Base-by-base conservation (phyloP, 2,888 invertebrate genomes). In the Leptura quadrifasciata region DNA sequence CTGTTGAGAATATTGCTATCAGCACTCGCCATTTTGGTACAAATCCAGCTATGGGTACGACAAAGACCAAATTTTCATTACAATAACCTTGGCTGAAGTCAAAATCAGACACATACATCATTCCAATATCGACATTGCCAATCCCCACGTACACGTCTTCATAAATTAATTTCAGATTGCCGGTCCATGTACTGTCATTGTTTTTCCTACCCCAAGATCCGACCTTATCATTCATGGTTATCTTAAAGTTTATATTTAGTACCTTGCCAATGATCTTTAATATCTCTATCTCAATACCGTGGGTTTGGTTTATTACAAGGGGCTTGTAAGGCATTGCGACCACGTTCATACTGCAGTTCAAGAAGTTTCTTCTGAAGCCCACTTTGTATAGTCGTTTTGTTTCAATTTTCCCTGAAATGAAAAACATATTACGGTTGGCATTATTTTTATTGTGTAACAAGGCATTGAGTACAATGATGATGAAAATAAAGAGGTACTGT, bases 61-160 rank as follows among this genome's bases (percentile, higher is more conserved):
- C 89, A 92, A 92, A 93, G 0, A 92, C 90, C 78, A 92, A 91
- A 0, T 90, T 89, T 84, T 93, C 92, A 3, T 89, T 86, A 61
- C 92, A 88, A 84, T 93, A 93, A 4, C 90, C 86, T 2, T 88
- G 85, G 58, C 91, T 91, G 54, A 89, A 90, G 81, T 91, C 91
- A 83, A 93, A 93, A 79, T 91, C 91, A 76, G 90, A 89, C 20
- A 90, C 90, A 0, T 92, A 90, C 74, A 92, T 92, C 5, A 92
- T 91, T 85, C 90, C 93, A 12, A 17, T 27, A 17, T 76, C 77
- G 75, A 92, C 91, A 3, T 92, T 93, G 5, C 93, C 93, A n/a
- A 93, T 83, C 1, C 92, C 89, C 67, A 92, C 89, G 17, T 63
- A 76, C 1, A 91, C 86, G 73, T 88, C 88, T 0, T 87, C 82